A percentile compares a stretch with the other conserved stretches of the same genome.
Evolutionary conservation across 2,797 vertebrate species (phyloP).

Genomic region (Chanos chanos): DNA sequence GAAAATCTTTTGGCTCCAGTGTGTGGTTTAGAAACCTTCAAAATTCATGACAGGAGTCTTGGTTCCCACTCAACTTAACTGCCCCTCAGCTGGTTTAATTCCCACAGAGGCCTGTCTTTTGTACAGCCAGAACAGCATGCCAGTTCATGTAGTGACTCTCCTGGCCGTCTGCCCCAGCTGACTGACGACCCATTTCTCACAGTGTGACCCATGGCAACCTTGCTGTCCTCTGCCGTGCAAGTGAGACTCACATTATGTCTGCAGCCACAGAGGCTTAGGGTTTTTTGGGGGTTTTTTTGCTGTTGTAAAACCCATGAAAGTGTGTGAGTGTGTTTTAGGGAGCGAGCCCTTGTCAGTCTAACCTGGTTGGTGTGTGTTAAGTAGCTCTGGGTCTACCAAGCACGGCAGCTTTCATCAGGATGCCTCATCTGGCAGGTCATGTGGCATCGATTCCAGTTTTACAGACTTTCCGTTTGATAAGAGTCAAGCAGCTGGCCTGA

Average conservation of each 20-base stretch:
- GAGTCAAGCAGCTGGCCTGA: slow-evolving; percentile 2
- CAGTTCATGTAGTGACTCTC: slow-evolving; percentile 16
- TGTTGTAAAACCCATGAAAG: no score
- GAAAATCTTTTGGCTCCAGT: no score
- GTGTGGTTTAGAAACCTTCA: no score
- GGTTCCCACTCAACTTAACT: background rate
- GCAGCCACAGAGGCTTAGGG: background rate
- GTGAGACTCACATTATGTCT: slow-evolving; percentile 18
- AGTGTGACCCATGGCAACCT: slow-evolving; percentile 8
- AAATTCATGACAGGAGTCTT: no score
- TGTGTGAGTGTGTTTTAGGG: background rate
- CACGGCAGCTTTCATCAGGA: slow-evolving; percentile 35
- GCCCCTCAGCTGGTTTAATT: slow-evolving; percentile 7
- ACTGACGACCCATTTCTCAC: slow-evolving; percentile 24
- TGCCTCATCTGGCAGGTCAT: slow-evolving; percentile 31
- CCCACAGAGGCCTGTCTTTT: slow-evolving; percentile 5
- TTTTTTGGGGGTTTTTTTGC: no score
- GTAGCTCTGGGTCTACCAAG: slow-evolving; percentile 19
- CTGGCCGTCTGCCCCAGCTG: slow-evolving; percentile 34
- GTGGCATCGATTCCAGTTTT: slow-evolving; percentile 29
- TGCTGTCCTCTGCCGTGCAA: slow-evolving; percentile 8
- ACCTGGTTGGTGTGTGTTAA: slow-evolving; percentile 4
- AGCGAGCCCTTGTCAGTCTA: slow-evolving; percentile 10
- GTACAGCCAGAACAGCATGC: slow-evolving; percentile 9
- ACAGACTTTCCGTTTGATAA: slow-evolving; percentile 41